A percentile compares a stretch with the other conserved stretches of the same genome.
Conservation (phyloP, 2,888 invertebrate species). For the Callinectes sapidus region DNA sequence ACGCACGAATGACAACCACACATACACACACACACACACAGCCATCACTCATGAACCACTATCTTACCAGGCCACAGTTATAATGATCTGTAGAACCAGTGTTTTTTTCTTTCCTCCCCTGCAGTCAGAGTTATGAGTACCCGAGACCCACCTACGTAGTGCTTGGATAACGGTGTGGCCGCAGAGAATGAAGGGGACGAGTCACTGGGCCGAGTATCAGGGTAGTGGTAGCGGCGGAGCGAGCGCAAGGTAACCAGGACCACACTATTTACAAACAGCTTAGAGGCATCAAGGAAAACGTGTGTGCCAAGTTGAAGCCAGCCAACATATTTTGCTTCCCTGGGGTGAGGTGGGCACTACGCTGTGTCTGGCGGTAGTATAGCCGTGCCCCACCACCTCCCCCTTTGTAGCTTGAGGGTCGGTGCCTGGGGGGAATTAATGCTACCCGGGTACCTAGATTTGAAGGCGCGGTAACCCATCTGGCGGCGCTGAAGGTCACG, state of each 20-base stretch:
- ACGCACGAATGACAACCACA: too few species aligned
- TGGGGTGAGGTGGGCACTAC: not conserved
- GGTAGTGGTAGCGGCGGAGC: not conserved
- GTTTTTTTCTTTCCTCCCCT: not conserved
- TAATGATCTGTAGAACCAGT: not conserved
- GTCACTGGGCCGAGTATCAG: not conserved
- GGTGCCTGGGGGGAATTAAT: constrained; percentile 4
- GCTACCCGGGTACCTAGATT: not conserved
- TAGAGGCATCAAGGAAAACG: constrained; percentile 24
- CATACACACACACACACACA: not conserved
- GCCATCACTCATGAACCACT: constrained; percentile 14
- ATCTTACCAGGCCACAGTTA: not conserved
- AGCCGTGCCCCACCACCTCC: not conserved
- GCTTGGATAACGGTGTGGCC: constrained; percentile 27
- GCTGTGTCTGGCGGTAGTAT: not conserved
- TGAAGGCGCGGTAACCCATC: not conserved
- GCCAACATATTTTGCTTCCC: constrained; percentile 17
- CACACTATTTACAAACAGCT: constrained; percentile 23
- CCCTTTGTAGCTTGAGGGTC: not conserved
- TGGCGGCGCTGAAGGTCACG: not conserved
- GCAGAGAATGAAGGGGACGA: not conserved
- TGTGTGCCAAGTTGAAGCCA: not conserved
- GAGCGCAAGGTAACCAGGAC: constrained; percentile 17
- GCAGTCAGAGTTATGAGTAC: not conserved
- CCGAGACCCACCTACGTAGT: not conserved